Evolutionary conservation across 2,888 invertebrate genomes (phyloP).

Genomic region (Eupeodes luniger): DNA sequence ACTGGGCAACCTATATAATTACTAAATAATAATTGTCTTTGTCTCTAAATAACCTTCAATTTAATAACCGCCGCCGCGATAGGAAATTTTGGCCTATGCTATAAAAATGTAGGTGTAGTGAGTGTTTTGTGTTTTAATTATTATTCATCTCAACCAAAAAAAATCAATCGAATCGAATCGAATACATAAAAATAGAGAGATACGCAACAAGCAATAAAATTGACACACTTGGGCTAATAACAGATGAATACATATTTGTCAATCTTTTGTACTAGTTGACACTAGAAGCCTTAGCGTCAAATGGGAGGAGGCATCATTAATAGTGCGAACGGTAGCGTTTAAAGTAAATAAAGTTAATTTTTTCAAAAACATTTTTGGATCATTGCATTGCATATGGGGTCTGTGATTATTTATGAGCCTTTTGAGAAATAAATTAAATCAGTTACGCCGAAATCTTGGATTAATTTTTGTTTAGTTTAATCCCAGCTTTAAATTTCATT

Average conservation of each 20-base stretch:
- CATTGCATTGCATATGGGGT: too few relatives aligned
- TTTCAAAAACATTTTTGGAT: too few relatives aligned
- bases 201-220: slow-evolving; percentile 25
- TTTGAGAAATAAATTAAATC: too few relatives aligned
- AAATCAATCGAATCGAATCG: neutral
- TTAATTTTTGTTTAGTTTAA: too few relatives aligned
- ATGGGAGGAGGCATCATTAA: neutral
- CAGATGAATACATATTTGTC: slow-evolving; percentile 62
- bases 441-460: too few relatives aligned
- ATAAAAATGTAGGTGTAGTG: neutral
- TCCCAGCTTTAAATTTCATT: too few relatives aligned
- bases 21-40: neutral
- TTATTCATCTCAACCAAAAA: neutral
- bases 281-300: slow-evolving; percentile 25
- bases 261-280: slow-evolving; percentile 35
- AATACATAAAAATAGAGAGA: neutral
- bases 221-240: slow-evolving; percentile 58
- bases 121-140: slow-evolving; percentile 18
- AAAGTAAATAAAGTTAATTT: neutral
- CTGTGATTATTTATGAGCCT: too few relatives aligned
- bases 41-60: slow-evolving; percentile 33
- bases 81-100: slow-evolving; percentile 22
- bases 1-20: neutral
- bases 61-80: neutral
- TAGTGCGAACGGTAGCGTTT: neutral